Evolutionary conservation across 2,113 vertebrate genomes (phyloP), one percentile per base, ranked within the genome.

Genomic region (Notarius quadriscutis): DNA sequence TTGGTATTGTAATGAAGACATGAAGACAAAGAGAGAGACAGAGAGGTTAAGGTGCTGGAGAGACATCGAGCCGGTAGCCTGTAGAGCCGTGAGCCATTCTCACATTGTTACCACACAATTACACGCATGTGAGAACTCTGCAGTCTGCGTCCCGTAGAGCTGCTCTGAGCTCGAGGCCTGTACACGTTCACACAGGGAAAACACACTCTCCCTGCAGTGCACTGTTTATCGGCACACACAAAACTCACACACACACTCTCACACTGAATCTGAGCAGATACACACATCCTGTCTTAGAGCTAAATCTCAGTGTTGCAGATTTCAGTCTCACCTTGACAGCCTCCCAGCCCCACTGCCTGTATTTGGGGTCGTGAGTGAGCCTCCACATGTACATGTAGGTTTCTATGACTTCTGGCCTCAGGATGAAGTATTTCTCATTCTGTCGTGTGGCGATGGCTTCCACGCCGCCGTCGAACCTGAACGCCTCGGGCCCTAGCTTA

Each of bases 351-450:
- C 98, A 99, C 86, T 98, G 95, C 34, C 98, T 95, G 94, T 99
- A 99, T 85, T 99, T 98, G 62, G 97, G 98, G 88, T 99, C 98
- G 0, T 99, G 98, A 72, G 97, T 99, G 90, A 99, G 96, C 89
- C 98, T 95, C 98, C 98, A 99, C 97, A 99, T 97, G 93, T 99
- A 99, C 98, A 99, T 97, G 94, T 99, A 98, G 15, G 98, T 99
- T 95, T 99, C 98, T 55, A 99, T 96, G 75, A 99, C 98, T 92
- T 99, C 98, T 0, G 98, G 98, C 1, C 98, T 95, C 6, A 99
- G 95, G 93, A 99, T 99, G 94, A 97, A 99, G 91, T 99, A 99
- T 84, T 99, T 99, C 91, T 99, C 98, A 60, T 99, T 99, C 91
- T 99, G 98, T 63, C 98, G 96, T 0, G 98, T 99, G 85, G 98